Conservation (phyloP, 1,140 invertebrate genomes). For the Ceratoteleas bidentatus region DNA sequence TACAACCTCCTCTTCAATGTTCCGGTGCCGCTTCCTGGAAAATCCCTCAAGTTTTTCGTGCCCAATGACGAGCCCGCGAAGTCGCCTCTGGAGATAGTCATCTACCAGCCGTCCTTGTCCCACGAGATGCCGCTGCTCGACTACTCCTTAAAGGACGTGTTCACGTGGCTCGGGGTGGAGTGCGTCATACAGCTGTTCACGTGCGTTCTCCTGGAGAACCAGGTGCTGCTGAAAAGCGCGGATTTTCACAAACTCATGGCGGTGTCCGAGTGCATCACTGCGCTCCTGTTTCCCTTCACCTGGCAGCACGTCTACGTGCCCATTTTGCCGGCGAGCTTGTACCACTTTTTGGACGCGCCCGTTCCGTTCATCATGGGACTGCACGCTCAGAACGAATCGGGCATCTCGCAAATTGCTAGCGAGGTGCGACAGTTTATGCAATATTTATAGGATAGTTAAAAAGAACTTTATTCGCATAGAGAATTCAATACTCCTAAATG, state of each 20-base stretch:
- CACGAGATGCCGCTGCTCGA: constrained; percentile 96
- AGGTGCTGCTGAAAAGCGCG: constrained; percentile 95
- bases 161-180: constrained; percentile 93
- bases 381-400: constrained; percentile 82
- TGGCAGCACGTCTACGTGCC: constrained; percentile 99
- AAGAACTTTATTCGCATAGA: background rate
- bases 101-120: constrained; percentile 87
- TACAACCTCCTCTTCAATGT: constrained; percentile 98
- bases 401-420: constrained; percentile 83
- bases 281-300: constrained; percentile 95
- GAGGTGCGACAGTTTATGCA: constrained; percentile 77
- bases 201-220: constrained; percentile 97
- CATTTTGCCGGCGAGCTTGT: constrained; percentile 95
- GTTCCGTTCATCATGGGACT: constrained; percentile 99
- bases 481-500: background rate
- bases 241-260: constrained; percentile 98
- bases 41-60: constrained; percentile 91
- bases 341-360: constrained; percentile 99
- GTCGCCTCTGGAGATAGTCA: constrained; percentile 85
- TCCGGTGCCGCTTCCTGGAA: constrained; percentile 92
- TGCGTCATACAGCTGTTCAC: constrained; percentile 96
- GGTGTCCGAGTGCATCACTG: constrained; percentile 95
- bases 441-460: background rate
- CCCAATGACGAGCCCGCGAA: constrained; percentile 88
- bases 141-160: constrained; percentile 94